These are phyloP conservation scores for Amphipyra tragopoginis DNA, from an alignment of 2,888 invertebrate species.

Conservation along the genomic window DNA sequence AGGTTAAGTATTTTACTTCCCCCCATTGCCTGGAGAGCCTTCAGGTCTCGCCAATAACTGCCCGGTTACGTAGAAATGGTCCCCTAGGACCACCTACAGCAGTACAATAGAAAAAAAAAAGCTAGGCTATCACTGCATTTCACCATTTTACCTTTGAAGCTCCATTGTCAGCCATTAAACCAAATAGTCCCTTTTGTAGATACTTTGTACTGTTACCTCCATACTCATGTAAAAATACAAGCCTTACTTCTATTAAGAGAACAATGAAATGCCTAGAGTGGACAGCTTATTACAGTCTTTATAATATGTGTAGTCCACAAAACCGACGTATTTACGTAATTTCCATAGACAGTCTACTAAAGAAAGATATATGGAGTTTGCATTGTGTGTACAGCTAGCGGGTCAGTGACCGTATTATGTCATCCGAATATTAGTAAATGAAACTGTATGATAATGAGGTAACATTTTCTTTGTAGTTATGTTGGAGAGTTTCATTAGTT, in stretches of 20 bases:
- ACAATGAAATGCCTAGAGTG: constrained; percentile 12
- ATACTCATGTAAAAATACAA: neutral
- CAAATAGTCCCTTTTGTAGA: neutral
- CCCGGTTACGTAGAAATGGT: no score
- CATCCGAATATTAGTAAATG: constrained; percentile 13
- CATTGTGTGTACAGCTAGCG: constrained; percentile 9
- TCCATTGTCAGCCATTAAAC: neutral
- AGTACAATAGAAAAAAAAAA: no score
- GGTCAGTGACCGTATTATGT: constrained; percentile 43
- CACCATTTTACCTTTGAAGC: no score
- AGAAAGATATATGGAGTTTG: constrained; percentile 17
- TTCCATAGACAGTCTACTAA: constrained; percentile 14
- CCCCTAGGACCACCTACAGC: no score
- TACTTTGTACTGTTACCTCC: constrained; percentile 6
- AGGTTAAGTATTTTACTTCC: no score
- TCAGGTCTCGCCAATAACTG: no score
- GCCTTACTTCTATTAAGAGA: constrained; percentile 5
- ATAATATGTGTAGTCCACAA: constrained; percentile 26
- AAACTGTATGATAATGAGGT: constrained; percentile 7
- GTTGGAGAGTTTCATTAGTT: no score
- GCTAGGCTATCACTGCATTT: no score
- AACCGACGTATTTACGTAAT: constrained; percentile 26
- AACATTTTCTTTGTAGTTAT: no score
- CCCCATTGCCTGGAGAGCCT: no score
- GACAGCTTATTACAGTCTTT: constrained; percentile 12